Base-by-base conservation (phyloP, 30 jellyfish, hydroid and myxozoan species). In the Phacellophora camtschatica region DNA sequence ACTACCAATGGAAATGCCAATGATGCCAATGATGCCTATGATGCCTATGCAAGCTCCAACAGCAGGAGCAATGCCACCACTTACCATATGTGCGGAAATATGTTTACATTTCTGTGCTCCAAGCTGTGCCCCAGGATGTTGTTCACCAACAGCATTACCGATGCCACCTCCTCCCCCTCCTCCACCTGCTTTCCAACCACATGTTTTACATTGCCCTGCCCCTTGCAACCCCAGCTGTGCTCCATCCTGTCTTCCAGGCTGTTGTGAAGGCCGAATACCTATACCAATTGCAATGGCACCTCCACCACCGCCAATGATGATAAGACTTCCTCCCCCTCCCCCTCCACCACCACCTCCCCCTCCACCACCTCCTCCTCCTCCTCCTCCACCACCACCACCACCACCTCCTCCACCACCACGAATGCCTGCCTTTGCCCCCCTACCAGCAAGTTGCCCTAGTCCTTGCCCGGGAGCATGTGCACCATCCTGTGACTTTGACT, bases 381-480 rank as follows among this genome's bases (percentile, higher is more conserved):
- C 86, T 23, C 95, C 87, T 6, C 88, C 70, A 24, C 84, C 95
- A 6, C 88, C 76, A 58, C 95, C 90, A 11, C 95, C 90, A 4
- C 96, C 90, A 1, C 95, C 89, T 33, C 88, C 87, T 20, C 95
- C 95, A 13, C 96, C 94, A 10, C 93, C 96, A 30, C 96, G 95
- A 11, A 81, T 87, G 34, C 93, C 96, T 18, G 59, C 43, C n/a
- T 78, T 83, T 5, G 29, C 83, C 20, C 86, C 92, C 24, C 88
- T 89, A 9, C 88, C 97, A 58, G 88, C 87, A 5, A 82, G 79
- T 13, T 92, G 98, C 58, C 98, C 98, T 23, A 95, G 98, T 16
- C 86, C 95, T 4, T 92, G 96, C 57, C 98, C 98, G 6, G 88
- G 77, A 13, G 84, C 86, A 12, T 92, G 98, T 84, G 96, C 98